A percentile compares a stretch with the other conserved stretches of the same genome.
Evolutionary conservation across 2,113 vertebrate species (phyloP).

Genomic region (Atractosteus spatula): DNA sequence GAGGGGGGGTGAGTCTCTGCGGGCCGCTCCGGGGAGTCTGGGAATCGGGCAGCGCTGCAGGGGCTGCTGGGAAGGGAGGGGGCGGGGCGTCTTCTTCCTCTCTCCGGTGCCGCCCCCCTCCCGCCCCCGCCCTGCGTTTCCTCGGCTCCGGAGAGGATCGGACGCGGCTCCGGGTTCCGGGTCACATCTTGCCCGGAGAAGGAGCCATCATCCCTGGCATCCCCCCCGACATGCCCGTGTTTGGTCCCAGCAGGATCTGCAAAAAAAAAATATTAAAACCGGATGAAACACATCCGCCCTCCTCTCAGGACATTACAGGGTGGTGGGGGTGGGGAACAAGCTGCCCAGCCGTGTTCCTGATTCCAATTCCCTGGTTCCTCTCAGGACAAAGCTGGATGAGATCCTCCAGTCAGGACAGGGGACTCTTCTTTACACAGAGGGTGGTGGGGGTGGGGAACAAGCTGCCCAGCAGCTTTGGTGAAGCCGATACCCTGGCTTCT

Average conservation of each 20-base stretch:
- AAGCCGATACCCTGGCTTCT: too few relatives aligned
- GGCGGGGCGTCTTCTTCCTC: slow-evolving; percentile 24
- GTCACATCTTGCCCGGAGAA: slow-evolving; percentile 85
- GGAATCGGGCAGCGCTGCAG: neutral
- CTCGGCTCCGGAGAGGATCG: slow-evolving; percentile 14
- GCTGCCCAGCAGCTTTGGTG: too few relatives aligned
- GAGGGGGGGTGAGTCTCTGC: slow-evolving; percentile 28
- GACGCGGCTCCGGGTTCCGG: slow-evolving; percentile 23
- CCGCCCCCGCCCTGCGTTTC: slow-evolving; percentile 30
- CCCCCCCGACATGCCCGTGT: slow-evolving; percentile 90
- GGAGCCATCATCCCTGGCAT: slow-evolving; percentile 87
- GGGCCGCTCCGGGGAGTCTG: neutral
- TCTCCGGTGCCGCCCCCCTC: slow-evolving; percentile 5
- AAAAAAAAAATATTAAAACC: slow-evolving; percentile 15
- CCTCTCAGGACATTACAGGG: neutral
- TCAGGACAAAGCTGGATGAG: too few relatives aligned
- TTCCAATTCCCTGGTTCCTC: too few relatives aligned
- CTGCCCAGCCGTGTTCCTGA: too few relatives aligned
- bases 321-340: too few relatives aligned
- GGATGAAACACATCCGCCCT: too few relatives aligned
- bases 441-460: too few relatives aligned
- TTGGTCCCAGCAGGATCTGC: slow-evolving; percentile 93
- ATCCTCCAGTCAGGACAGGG: too few relatives aligned
- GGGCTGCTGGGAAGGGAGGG: neutral
- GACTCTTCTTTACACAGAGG: too few relatives aligned